Conservation (phyloP, 2,113 vertebrate species). For the Cisticola juncidis region DNA sequence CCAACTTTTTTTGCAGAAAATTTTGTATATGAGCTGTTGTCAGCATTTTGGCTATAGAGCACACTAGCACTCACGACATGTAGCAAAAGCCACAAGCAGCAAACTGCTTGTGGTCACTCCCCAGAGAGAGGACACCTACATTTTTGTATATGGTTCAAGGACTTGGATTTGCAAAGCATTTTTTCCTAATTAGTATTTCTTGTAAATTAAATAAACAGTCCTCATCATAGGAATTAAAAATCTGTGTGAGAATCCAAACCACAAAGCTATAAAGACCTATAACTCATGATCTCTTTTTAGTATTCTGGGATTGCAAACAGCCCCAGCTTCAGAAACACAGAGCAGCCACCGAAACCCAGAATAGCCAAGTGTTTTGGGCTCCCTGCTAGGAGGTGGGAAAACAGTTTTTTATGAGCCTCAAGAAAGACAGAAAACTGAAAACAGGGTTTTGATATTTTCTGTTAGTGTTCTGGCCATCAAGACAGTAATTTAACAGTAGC, state of each 20-base stretch:
- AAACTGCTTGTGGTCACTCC: constrained; percentile 39
- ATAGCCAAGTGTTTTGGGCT: background rate
- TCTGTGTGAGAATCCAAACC: constrained; percentile 61
- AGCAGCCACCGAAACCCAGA: constrained; percentile 17
- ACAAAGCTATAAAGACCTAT: constrained; percentile 39
- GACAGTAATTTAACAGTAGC: background rate
- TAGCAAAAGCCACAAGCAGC: constrained; percentile 48
- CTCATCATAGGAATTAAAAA: constrained; percentile 49
- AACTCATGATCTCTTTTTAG: constrained; percentile 52
- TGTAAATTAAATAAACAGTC: constrained; percentile 60
- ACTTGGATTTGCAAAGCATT: constrained; percentile 29
- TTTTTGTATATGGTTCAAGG: constrained; percentile 35
- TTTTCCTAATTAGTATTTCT: constrained; percentile 60
- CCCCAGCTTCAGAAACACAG: constrained; percentile 14
- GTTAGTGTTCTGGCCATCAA: background rate
- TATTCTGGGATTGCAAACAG: constrained; percentile 4
- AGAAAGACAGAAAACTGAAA: constrained; percentile 14
- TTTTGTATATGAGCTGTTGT: constrained; percentile 65
- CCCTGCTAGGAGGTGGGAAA: constrained; percentile 29
- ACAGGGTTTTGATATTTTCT: background rate
- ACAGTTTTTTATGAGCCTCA: background rate
- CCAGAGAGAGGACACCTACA: constrained; percentile 49
- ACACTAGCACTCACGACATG: background rate
- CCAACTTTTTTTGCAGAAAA: background rate
- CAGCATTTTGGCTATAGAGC: constrained; percentile 58